These are phyloP conservation scores for Atrichornis clamosus DNA, from an alignment of 2,113 vertebrate genomes.

Conservation along the genomic window DNA sequence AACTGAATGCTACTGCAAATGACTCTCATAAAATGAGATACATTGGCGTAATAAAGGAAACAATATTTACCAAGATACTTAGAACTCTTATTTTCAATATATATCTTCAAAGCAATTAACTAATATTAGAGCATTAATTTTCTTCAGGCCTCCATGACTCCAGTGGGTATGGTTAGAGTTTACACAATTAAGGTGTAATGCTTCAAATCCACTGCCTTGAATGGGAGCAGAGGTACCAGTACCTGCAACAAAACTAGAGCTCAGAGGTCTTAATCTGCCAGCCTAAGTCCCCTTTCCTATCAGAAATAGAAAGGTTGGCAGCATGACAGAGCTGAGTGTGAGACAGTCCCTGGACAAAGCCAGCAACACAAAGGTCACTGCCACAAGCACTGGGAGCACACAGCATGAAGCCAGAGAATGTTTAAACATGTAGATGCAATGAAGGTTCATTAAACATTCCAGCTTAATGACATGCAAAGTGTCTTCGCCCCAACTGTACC, in stretches of 20 bases:
- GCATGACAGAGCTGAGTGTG: not conserved
- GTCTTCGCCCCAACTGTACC: not conserved
- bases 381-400: rapidly evolving
- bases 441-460: not conserved
- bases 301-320: not conserved
- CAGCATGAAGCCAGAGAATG: not conserved
- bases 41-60: conserved; percentile 55
- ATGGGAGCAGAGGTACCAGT: not conserved
- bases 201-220: not conserved
- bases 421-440: not conserved
- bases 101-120: conserved; percentile 45
- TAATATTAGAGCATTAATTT: conserved; percentile 57
- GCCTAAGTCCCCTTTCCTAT: not conserved
- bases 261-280: not conserved
- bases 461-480: rapidly evolving
- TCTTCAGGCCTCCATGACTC: not conserved
- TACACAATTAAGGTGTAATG: not conserved
- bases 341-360: not conserved
- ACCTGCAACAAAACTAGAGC: not conserved
- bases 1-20: not conserved
- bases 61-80: conserved; percentile 26
- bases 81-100: conserved; percentile 5
- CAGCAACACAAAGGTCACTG: not conserved
- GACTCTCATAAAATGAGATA: conserved; percentile 27
- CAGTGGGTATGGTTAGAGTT: not conserved